Base-by-base conservation (phyloP, 2,888 invertebrate species). In the Tryphoninae sp. region DNA sequence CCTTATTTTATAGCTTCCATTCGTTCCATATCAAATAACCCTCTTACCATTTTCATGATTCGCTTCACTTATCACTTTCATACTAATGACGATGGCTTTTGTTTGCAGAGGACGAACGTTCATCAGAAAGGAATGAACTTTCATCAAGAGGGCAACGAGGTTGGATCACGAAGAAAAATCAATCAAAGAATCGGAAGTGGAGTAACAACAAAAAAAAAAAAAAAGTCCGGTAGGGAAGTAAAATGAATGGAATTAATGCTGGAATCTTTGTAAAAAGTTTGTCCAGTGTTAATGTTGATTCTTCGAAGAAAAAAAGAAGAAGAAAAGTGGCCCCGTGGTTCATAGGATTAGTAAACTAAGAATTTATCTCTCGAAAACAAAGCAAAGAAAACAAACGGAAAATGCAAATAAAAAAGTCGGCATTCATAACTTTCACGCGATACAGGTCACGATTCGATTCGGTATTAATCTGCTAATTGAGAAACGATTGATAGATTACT, bases 101-200 rank as follows among this genome's bases (percentile, higher is more conserved):
- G 80, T 86, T 94, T 94, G 8, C 94, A 97, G 97, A 91, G 97
- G 97, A 90, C 95, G 95, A 94, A 97, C 97, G 90, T 97, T 97
- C 92, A 95, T 96, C 90, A 95, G 97, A 92, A 96, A 96, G 93
- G 96, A 96, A 94, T 96, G 95, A 96, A 93, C 92, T 93, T 51
- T 11, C 51, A n/a, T 9, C 4, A 87, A 92, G 91, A 92, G 93
- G 68, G 72, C 8, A 55, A 55, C 16, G 16, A 55, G 55, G 19
- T 9, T 84, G 81, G 84, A 84, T 83, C 83, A 81, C 69, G 49
- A 83, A 78, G 85, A 85, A 83, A 86, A 83, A 65, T 85, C 84
- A 86, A 84, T 87, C 86, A 84, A 65, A 84, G 83, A 84, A 80
- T 83, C 65, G 77, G 59, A 81, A 69, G 71, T 73, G 49, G 76